These are phyloP conservation scores for Erebia ligea DNA, from an alignment of 2,888 invertebrate genomes.

Conservation along the genomic window DNA sequence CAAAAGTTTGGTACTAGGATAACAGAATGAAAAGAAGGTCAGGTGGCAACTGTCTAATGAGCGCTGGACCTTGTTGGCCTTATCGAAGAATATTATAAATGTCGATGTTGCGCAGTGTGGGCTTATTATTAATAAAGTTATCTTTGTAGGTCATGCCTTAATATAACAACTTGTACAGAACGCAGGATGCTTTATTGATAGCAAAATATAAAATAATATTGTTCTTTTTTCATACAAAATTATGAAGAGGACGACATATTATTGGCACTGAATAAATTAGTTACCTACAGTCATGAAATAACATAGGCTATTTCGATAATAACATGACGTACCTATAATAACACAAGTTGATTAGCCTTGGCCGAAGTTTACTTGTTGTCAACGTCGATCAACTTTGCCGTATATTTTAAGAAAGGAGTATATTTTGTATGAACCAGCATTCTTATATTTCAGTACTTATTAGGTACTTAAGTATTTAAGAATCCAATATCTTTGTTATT, in stretches of 20 bases:
- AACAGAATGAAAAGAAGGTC: not conserved
- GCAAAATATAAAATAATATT: not conserved
- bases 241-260: not conserved
- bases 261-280: no score
- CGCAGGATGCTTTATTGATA: not conserved
- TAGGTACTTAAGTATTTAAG: not conserved
- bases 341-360: no score
- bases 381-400: not conserved
- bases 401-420: not conserved
- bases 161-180: not conserved
- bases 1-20: not conserved
- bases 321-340: no score
- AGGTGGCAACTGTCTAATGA: not conserved
- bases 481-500: no score
- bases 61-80: not conserved
- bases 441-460: not conserved
- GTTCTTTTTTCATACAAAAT: no score
- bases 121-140: not conserved
- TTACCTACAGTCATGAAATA: no score
- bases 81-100: not conserved
- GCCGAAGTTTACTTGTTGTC: not conserved
- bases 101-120: not conserved
- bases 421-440: not conserved
- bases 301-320: no score
- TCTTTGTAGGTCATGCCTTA: not conserved